These are phyloP conservation scores for Sebastolobus alascanus DNA, from an alignment of 2,797 vertebrate genomes.

Conservation along the genomic window DNA sequence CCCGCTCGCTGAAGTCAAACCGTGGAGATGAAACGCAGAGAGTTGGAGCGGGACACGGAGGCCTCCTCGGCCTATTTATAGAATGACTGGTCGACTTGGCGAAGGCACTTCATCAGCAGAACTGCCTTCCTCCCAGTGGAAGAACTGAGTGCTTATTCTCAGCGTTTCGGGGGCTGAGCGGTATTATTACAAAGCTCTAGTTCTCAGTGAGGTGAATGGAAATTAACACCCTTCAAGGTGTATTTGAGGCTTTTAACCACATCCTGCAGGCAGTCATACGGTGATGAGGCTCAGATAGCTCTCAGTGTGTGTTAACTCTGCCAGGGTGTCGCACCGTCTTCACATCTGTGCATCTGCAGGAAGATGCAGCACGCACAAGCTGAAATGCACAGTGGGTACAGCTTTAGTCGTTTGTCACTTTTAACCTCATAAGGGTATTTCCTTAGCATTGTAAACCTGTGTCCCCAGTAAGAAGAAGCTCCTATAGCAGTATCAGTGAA, in stretches of 20 bases:
- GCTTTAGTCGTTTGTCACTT: background rate
- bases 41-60: constrained; percentile 18
- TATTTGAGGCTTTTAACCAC: constrained; percentile 55
- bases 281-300: constrained; percentile 5
- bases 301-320: background rate
- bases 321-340: constrained; percentile 2
- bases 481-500: background rate
- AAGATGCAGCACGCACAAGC: constrained; percentile 14
- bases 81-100: constrained; percentile 11
- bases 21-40: constrained; percentile 13
- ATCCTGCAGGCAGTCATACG: constrained; percentile 56
- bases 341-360: constrained; percentile 25
- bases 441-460: background rate
- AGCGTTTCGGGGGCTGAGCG: constrained; percentile 3
- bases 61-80: constrained; percentile 53
- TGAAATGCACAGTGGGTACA: background rate
- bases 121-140: constrained; percentile 25
- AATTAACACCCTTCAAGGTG: constrained; percentile 45
- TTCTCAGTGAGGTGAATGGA: constrained; percentile 51
- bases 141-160: constrained; percentile 27
- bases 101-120: constrained; percentile 50
- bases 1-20: background rate
- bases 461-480: background rate
- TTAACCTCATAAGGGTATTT: background rate
- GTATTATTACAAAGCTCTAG: constrained; percentile 7